Conservation (phyloP, 2,888 invertebrate genomes). For the Drosophila kuntzei region DNA sequence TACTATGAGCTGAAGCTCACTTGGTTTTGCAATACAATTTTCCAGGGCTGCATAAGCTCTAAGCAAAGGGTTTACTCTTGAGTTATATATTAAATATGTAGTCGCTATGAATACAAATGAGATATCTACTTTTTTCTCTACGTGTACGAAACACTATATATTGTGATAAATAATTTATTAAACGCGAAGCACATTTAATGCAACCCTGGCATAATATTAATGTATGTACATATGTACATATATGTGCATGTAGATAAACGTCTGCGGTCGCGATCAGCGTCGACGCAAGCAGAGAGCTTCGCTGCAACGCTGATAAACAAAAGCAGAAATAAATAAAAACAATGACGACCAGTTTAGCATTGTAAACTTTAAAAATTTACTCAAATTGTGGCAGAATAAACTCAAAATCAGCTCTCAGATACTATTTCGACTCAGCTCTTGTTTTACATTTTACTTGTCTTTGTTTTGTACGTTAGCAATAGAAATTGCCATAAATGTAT, state of each 20-base stretch:
- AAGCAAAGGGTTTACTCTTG: no score
- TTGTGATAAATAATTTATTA: background rate
- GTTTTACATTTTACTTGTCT: background rate
- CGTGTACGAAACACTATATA: no score
- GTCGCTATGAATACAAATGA: background rate
- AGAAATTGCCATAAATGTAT: conserved; percentile 42
- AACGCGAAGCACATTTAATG: background rate
- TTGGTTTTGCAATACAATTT: background rate
- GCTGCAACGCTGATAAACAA: conserved; percentile 19
- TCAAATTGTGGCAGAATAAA: conserved; percentile 30
- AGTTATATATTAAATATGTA: no score
- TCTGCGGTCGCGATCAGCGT: background rate
- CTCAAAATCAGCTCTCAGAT: conserved; percentile 45
- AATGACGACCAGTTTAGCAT: background rate
- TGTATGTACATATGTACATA: background rate
- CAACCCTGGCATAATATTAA: conserved; percentile 30
- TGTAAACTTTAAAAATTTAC: background rate
- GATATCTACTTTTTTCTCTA: no score
- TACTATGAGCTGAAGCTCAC: background rate
- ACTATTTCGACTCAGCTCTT: conserved; percentile 3
- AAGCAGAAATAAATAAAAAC: conserved; percentile 1
- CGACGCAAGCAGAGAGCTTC: background rate
- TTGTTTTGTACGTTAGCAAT: conserved; percentile 22
- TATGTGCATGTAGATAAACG: background rate
- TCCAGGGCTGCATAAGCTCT: conserved; percentile 10